A percentile compares a stretch with the other conserved stretches of the same genome.
These are phyloP conservation scores for Sparus aurata DNA, from an alignment of 2,797 vertebrate species.

Conservation along the genomic window DNA sequence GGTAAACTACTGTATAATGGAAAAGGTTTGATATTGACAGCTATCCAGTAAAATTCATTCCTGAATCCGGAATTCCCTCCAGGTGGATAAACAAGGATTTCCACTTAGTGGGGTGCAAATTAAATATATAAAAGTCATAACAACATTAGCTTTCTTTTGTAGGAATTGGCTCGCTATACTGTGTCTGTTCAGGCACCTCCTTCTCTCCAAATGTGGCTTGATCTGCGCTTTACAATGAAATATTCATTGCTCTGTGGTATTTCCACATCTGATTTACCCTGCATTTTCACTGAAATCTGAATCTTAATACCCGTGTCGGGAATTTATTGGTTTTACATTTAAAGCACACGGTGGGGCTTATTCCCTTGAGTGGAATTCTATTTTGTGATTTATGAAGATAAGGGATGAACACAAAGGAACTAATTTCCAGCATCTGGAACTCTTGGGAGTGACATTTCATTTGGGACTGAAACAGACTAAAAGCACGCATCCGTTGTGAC, in stretches of 20 bases:
- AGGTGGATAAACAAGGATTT: constrained; percentile 77
- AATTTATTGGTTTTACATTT: constrained; percentile 75
- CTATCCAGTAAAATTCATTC: constrained; percentile 72
- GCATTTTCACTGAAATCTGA: constrained; percentile 61
- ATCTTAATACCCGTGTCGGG: constrained; percentile 65
- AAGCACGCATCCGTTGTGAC: constrained; percentile 44
- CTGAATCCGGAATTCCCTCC: constrained; percentile 72
- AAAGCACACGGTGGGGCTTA: constrained; percentile 40
- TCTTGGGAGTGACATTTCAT: constrained; percentile 60
- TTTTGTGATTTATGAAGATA: constrained; percentile 66
- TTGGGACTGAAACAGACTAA: constrained; percentile 49
- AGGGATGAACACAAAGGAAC: constrained; percentile 58
- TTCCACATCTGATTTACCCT: constrained; percentile 66
- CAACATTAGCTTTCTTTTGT: constrained; percentile 65
- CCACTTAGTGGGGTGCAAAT: constrained; percentile 69
- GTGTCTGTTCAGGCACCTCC: constrained; percentile 29
- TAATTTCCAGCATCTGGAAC: constrained; percentile 59
- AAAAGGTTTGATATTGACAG: constrained; percentile 82
- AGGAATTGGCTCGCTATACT: constrained; percentile 13
- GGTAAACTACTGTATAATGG: constrained; percentile 80
- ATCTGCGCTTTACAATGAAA: constrained; percentile 75
- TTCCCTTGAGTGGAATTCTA: constrained; percentile 56
- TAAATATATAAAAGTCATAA: constrained; percentile 77
- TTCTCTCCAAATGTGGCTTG: constrained; percentile 57
- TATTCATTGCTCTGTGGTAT: constrained; percentile 79